Evolutionary conservation across 2,888 invertebrate genomes (phyloP), one percentile per base, ranked within the genome.

Genomic region (Argyresthia goedartella): DNA sequence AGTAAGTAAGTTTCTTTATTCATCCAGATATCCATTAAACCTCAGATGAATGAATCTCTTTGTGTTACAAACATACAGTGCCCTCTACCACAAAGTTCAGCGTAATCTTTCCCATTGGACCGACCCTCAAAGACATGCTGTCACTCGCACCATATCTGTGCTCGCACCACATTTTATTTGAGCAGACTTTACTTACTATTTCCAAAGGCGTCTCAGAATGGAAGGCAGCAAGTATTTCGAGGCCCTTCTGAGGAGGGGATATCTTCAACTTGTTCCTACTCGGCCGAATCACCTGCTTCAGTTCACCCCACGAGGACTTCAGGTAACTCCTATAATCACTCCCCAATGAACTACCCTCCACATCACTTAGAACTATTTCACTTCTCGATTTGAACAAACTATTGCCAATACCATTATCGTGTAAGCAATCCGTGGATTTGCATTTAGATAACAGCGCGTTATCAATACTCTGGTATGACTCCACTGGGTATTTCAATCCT

Each of bases 171-270:
- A 25, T 6, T 25, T 25, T 25, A 25, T 25, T 25, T 25, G 25
- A 25, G 25, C 25, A 25, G 25, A 4, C 2, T 6, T 4, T 35
- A 73, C 77, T 75, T 60, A 76, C 77, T 55, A 62, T 72, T 67
- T 78, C 77, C 8, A 76, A 65, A 1, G 76, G 71, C 0, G 78
- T 76, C 46, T 76, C 71, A 67, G 69, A 69, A 53, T 74, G 70
- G 59, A 76, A 76, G 3, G 71, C 71, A 1, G 57, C 58, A 1
- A 71, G 61, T n/a, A 78, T 62, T 48, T 74, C 74, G 0, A 61
- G 60, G 15, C 68, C 65, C 0, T 71, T 65, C n/a, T 63, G 61
- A 0, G 71, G 69, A 36, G 59, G 62, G 1, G 69, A 72, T 52
- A 76, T 77, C 46, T 65, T 66, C 15, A 79, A 55, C 59, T 77